Conservation (phyloP, 2,113 vertebrate genomes). For the Serilophus lunatus region DNA sequence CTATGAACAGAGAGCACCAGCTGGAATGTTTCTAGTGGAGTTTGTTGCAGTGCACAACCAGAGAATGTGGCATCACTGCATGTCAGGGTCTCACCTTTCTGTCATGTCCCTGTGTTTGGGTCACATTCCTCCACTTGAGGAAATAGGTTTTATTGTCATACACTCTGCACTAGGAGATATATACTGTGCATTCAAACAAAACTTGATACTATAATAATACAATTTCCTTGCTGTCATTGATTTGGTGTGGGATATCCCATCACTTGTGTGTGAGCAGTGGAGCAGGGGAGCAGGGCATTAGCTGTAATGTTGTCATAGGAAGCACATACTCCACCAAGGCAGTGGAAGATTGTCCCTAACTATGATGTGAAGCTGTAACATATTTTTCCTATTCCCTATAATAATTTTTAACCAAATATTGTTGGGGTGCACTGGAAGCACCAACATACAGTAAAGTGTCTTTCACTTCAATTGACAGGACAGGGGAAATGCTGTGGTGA, state of each 20-base stretch:
- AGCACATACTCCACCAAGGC: not conserved
- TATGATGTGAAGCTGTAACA: not conserved
- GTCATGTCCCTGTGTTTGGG: not conserved
- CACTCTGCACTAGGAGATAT: not conserved
- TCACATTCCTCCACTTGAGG: not conserved
- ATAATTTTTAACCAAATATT: not conserved
- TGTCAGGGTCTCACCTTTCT: not conserved
- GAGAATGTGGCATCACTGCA: accelerated
- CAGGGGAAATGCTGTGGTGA: not conserved
- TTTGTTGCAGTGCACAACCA: accelerated
- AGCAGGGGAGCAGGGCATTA: not conserved
- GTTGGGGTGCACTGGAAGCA: not conserved
- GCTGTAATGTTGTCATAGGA: not conserved
- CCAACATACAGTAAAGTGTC: accelerated
- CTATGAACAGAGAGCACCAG: accelerated
- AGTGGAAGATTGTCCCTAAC: not conserved
- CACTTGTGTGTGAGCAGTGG: not conserved
- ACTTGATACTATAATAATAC: not conserved
- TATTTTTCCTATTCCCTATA: not conserved
- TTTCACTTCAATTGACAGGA: not conserved
- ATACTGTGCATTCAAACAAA: not conserved
- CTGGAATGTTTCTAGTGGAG: not conserved
- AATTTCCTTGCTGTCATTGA: constrained; percentile 36
- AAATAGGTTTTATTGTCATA: not conserved
- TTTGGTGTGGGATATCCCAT: not conserved